Conservation (phyloP, 1,140 invertebrate genomes). For the Micrasema minimum region DNA sequence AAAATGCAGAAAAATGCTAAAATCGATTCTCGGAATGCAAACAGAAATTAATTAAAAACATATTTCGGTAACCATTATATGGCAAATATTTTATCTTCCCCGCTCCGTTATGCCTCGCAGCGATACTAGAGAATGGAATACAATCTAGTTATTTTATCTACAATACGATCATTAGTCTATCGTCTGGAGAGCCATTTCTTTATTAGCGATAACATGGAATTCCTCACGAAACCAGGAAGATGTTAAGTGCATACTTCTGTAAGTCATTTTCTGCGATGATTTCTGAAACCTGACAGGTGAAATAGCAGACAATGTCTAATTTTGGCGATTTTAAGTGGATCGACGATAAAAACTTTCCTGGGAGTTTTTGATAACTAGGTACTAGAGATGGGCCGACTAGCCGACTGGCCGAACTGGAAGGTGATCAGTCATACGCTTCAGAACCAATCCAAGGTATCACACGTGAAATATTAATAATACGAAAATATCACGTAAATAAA, state of each 20-base stretch:
- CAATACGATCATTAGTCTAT: background rate
- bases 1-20: background rate
- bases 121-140: conserved; percentile 1
- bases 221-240: background rate
- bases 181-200: conserved; percentile 1
- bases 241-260: conserved; percentile 28
- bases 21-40: conserved; percentile 7
- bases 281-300: no score
- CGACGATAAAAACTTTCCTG: background rate
- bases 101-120: conserved; percentile 2
- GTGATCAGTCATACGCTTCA: no score
- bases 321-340: background rate
- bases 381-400: no score
- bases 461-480: no score
- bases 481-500: no score
- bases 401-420: no score
- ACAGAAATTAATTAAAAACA: background rate
- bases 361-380: no score
- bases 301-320: background rate
- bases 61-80: background rate
- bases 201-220: conserved; percentile 10
- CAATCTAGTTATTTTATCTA: conserved; percentile 24
- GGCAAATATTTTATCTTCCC: background rate
- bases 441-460: no score
- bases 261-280: background rate